These are phyloP conservation scores for Tenthredo distinguenda DNA, from an alignment of 2,888 invertebrate species.

Conservation along the genomic window DNA sequence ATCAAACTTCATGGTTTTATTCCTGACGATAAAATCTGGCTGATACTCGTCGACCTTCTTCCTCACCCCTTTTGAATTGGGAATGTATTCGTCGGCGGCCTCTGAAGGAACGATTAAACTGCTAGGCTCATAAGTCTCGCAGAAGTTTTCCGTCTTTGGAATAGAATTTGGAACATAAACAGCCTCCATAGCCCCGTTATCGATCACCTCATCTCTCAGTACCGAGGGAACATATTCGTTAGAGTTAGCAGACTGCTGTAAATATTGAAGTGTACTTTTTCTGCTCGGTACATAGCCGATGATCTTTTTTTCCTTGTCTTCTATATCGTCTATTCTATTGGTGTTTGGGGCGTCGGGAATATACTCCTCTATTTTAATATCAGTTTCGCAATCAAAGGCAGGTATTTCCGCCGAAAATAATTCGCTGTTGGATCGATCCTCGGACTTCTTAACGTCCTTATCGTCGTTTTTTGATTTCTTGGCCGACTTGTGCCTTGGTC, in stretches of 20 bases:
- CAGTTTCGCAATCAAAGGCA: neutral
- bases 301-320: neutral
- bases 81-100: constrained; percentile 64
- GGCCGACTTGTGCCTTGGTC: neutral
- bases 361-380: constrained; percentile 42
- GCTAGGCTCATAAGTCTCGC: constrained; percentile 67
- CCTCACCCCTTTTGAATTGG: constrained; percentile 65
- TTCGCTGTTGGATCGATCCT: neutral
- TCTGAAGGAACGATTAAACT: constrained; percentile 54
- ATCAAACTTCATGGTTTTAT: constrained; percentile 69
- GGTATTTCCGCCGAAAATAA: neutral
- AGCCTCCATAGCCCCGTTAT: constrained; percentile 41
- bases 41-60: constrained; percentile 67
- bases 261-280: constrained; percentile 65
- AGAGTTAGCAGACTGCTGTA: constrained; percentile 58
- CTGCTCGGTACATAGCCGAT: constrained; percentile 68
- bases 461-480: neutral
- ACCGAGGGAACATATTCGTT: constrained; percentile 68
- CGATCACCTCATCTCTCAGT: neutral
- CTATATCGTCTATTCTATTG: neutral
- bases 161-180: constrained; percentile 69
- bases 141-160: constrained; percentile 28
- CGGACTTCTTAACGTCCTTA: neutral
- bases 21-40: constrained; percentile 63
- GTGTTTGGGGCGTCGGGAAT: neutral